Evolutionary conservation across 2,113 vertebrate genomes (phyloP).

Genomic region (Campylomormyrus tamandua): DNA sequence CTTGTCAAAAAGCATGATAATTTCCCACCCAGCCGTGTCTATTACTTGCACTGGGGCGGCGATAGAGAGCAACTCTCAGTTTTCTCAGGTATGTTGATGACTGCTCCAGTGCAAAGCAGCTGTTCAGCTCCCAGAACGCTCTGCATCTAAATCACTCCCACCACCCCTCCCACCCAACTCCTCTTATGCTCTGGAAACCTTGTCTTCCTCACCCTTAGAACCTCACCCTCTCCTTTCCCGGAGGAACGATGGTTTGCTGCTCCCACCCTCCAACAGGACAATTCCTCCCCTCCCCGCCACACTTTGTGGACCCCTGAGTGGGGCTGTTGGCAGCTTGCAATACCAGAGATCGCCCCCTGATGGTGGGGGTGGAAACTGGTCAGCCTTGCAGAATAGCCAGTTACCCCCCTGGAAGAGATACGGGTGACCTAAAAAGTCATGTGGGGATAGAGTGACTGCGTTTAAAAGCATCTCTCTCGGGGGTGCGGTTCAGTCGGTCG

Average conservation of each 20-base stretch:
- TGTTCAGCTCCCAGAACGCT: conserved; percentile 42
- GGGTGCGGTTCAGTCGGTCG: neutral
- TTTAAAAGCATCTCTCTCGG: neutral
- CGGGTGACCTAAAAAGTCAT: neutral
- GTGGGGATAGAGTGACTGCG: neutral
- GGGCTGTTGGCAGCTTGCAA: conserved; percentile 53
- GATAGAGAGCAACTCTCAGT: neutral
- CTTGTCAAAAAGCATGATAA: neutral
- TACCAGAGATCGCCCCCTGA: conserved; percentile 46
- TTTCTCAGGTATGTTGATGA: conserved; percentile 10
- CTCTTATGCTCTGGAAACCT: conserved; percentile 32
- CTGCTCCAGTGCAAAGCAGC: neutral
- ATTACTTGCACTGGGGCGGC: neutral
- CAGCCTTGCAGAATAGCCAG: neutral
- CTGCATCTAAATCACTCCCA: conserved; percentile 25
- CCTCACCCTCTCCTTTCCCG: conserved; percentile 30
- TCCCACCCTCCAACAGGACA: conserved; percentile 48
- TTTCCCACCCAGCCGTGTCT: neutral
- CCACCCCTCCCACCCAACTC: conserved; percentile 8
- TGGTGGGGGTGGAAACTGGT: conserved; percentile 43
- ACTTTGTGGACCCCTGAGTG: conserved; percentile 62
- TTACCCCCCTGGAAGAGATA: neutral
- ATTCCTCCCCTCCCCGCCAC: conserved; percentile 49
- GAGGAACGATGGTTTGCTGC: conserved; percentile 50
- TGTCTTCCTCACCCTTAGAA: conserved; percentile 24